Conservation (phyloP, 2,888 invertebrate genomes). For the Ophion ellenae region DNA sequence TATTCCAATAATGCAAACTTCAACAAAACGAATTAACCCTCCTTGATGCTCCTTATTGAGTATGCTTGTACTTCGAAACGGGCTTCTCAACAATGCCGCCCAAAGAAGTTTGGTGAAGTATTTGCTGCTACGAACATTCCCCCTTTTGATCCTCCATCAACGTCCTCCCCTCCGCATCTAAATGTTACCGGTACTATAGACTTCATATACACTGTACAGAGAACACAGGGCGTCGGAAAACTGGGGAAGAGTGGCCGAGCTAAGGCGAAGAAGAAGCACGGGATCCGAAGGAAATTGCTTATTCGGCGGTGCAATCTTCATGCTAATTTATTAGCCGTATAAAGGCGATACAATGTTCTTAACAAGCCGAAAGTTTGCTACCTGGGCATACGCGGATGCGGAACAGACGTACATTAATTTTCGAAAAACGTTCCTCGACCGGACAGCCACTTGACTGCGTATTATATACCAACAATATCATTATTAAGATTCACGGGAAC, state of each 20-base stretch:
- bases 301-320: constrained; percentile 65
- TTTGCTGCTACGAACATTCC: constrained; percentile 10
- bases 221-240: constrained; percentile 17
- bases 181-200: neutral
- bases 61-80: neutral
- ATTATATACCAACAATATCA: constrained; percentile 3
- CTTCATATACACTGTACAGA: neutral
- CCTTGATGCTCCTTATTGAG: neutral
- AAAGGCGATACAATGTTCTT: constrained; percentile 65
- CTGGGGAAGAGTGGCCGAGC: constrained; percentile 26
- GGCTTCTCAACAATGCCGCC: neutral
- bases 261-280: constrained; percentile 37
- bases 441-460: neutral
- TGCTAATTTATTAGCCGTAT: constrained; percentile 67
- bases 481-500: neutral
- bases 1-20: too few relatives aligned
- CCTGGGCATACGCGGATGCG: neutral
- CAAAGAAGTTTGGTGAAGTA: neutral
- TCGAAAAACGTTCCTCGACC: neutral
- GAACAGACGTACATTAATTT: neutral
- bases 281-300: constrained; percentile 62
- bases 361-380: constrained; percentile 19
- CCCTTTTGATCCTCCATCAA: constrained; percentile 12
- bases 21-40: too few relatives aligned
- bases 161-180: neutral